Evolutionary conservation across 2,113 vertebrate species (phyloP).

Genomic region (Lontra canadensis): DNA sequence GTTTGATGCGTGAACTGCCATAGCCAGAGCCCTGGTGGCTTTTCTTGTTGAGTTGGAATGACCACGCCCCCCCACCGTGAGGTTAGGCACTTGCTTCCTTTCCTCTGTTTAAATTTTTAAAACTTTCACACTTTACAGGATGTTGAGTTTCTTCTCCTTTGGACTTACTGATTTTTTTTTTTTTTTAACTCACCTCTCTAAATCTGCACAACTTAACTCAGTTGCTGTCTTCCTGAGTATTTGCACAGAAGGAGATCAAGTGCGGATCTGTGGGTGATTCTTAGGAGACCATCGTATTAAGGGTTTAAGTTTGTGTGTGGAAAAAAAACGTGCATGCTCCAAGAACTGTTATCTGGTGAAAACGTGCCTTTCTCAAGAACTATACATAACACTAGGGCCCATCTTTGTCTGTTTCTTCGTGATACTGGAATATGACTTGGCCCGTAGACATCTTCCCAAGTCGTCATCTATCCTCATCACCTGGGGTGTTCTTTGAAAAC

Average conservation of each 20-base stretch:
- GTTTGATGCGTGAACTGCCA: accelerated
- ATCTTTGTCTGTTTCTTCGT: neutral
- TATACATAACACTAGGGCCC: no score
- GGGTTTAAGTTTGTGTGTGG: neutral
- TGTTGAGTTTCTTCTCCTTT: neutral
- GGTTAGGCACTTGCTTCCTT: no score
- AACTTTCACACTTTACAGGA: no score
- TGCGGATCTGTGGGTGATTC: accelerated
- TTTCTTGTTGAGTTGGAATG: neutral
- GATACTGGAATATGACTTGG: neutral
- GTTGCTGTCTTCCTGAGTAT: neutral
- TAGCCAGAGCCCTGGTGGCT: neutral
- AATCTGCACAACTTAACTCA: no score
- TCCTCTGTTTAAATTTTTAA: neutral
- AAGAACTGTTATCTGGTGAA: neutral
- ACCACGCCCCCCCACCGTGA: accelerated
- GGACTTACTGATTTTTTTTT: neutral
- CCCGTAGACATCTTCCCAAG: neutral
- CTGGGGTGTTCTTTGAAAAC: neutral
- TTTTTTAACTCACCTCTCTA: neutral
- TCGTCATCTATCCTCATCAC: neutral
- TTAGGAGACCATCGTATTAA: neutral
- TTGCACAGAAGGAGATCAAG: no score
- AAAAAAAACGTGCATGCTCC: neutral
- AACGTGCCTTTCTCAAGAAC: neutral